phyloP scores from a whole-genome alignment of 1,140 invertebrate genomes.

The Centruroides sculpturatus region DNA sequence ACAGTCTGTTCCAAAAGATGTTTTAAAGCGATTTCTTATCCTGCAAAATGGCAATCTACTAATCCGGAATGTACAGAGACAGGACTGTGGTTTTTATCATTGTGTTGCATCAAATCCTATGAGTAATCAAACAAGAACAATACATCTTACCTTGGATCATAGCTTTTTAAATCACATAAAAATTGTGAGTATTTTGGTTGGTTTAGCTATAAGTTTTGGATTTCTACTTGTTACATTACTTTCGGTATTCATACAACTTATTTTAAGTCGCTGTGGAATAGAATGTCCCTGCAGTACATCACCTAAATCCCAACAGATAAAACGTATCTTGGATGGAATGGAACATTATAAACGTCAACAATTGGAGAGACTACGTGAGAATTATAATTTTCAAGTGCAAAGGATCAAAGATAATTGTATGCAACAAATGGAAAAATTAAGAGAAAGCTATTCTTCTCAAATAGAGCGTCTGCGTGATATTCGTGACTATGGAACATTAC shows the following conservation, averaged over 20 bases:
- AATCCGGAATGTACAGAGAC: conserved; percentile 46
- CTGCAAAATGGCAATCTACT: conserved; percentile 50
- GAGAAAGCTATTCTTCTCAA: conserved; percentile 76
- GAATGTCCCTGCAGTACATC: conserved; percentile 45
- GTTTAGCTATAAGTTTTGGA: conserved; percentile 53
- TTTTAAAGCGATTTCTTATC: conserved; percentile 24
- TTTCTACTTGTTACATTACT: conserved; percentile 65
- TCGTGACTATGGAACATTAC: conserved; percentile 73
- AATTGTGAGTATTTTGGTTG: conserved; percentile 65
- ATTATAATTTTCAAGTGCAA: conserved; percentile 77
- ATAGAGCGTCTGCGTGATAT: conserved; percentile 75
- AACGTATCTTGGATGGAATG: conserved; percentile 60
- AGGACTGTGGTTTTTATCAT: conserved; percentile 72
- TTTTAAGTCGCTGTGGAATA: conserved; percentile 38
- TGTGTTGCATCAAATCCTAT: conserved; percentile 72
- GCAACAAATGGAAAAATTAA: conserved; percentile 82
- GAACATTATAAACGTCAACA: conserved; percentile 80
- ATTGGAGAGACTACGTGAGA: conserved; percentile 64
- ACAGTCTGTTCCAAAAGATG: not conserved
- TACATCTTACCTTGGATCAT: conserved; percentile 53
- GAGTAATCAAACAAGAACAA: conserved; percentile 40
- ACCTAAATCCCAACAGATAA: conserved; percentile 59
- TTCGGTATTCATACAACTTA: conserved; percentile 45
- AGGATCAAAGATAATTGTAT: conserved; percentile 82
- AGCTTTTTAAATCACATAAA: conserved; percentile 65